These are phyloP conservation scores for Pachyramphus minor DNA, from an alignment of 2,113 vertebrate genomes.

Conservation along the genomic window DNA sequence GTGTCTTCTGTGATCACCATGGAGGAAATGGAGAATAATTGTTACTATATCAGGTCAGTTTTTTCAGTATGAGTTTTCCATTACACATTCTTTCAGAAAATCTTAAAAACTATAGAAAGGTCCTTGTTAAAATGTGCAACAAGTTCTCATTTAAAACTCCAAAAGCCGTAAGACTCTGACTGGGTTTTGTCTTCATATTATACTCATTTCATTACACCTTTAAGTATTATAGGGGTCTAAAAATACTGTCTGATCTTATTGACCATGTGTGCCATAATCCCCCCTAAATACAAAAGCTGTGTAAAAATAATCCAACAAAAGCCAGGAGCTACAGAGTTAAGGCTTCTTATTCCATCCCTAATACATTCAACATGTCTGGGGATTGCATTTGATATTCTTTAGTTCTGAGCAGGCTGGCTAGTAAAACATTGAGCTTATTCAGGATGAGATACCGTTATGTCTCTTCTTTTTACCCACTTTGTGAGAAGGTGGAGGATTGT, in stretches of 20 bases:
- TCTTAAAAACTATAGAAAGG: not conserved
- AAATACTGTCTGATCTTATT: conserved; percentile 41
- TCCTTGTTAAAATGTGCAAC: not conserved
- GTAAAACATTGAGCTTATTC: not conserved
- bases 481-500: not conserved
- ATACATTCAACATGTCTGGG: not conserved
- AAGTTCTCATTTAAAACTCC: not conserved
- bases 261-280: conserved; percentile 35
- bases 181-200: not conserved
- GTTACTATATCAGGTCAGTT: not conserved
- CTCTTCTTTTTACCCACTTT: not conserved
- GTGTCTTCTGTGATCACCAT: not conserved
- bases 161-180: not conserved
- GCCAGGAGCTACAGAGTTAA: conserved; percentile 19
- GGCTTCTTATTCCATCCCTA: conserved; percentile 19
- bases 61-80: not conserved
- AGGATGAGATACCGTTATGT: not conserved
- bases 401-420: not conserved
- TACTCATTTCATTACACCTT: not conserved
- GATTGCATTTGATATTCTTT: not conserved
- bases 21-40: not conserved
- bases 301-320: conserved; percentile 61
- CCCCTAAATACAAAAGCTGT: conserved; percentile 44
- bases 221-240: not conserved
- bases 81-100: not conserved